Base-by-base conservation (phyloP, 2,113 vertebrate species). In the Oreochromis niloticus region DNA sequence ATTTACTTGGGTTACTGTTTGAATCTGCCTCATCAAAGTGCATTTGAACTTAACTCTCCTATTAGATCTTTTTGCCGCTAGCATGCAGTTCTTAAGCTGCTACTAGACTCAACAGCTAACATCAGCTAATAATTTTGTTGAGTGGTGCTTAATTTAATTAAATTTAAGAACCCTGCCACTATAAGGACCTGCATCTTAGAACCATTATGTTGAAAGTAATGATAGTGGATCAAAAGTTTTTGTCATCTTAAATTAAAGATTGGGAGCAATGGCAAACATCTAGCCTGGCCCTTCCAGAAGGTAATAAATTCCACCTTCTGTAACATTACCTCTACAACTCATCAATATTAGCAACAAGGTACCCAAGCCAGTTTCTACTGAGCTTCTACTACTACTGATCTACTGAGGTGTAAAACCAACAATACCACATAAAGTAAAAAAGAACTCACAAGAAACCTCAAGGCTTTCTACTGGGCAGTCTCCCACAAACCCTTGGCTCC, bases 361-460 rank as follows among this genome's bases (percentile, higher is more conserved):
- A 0, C 14, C 14, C 0, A 46, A 30, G 0, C 14, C 71, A 19
- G 1, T 46, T 48, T 75, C 71, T 75, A 7, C 43, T 73, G 1
- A 27, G 68, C 63, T 68, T 68, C 34, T 41, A 22, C 14, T 73
- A 1, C 13, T 43, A 17, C 41, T 48, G 14, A 48, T 27, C 41
- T 48, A 0, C 41, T 73, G 22, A 30, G 24, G 24, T 46, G 41
- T 48, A 46, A 68, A 55, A 48, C 41, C 41, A 30, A 19, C 41
- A 30, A 46, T 30, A 11, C 41, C 24, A 30, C 43, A 46, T 48
- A 0, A 75, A 30, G 14, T 30, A 30, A 48, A 43, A 43, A 71
- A 43, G n/a, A 24, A 68, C 36, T 22, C 63, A 14, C 14, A 41
- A 22, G 39, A 12, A 43, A 16, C 39, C 24, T 43, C n/a, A 12